Evolutionary conservation across 1,140 invertebrate species (phyloP).

Genomic region (Thaumatotibia leucotreta): DNA sequence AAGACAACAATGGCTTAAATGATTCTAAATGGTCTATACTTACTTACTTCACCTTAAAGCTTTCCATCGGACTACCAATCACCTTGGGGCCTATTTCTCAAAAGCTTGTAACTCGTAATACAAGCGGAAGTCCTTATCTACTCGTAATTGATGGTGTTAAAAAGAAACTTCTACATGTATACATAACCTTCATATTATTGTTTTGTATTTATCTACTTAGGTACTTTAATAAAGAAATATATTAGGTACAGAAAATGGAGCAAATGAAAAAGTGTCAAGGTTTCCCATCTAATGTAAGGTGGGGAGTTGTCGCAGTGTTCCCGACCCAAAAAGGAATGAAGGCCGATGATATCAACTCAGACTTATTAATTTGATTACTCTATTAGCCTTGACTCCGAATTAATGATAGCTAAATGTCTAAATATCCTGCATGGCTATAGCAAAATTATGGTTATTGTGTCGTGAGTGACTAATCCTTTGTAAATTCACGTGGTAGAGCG

Average conservation of each 20-base stretch:
- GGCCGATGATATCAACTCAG: conserved; percentile 3
- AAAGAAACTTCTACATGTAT: no score
- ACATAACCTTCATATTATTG: no score
- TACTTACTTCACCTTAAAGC: no score
- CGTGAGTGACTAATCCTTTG: not conserved
- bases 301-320: not conserved
- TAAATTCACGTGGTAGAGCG: not conserved
- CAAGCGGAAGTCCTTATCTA: no score
- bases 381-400: not conserved
- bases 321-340: conserved; percentile 7
- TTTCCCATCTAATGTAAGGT: not conserved
- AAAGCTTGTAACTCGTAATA: no score
- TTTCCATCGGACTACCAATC: no score
- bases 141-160: no score
- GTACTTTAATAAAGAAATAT: not conserved
- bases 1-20: no score
- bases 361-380: not conserved
- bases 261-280: conserved; percentile 4
- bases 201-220: not conserved
- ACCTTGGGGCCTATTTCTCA: no score
- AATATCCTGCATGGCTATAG: not conserved
- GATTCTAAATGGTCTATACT: no score
- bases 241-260: not conserved
- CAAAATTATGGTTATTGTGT: not conserved
- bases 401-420: not conserved